Conservation (phyloP, 2,888 invertebrate species). For the Eupithecia pulchellata region DNA sequence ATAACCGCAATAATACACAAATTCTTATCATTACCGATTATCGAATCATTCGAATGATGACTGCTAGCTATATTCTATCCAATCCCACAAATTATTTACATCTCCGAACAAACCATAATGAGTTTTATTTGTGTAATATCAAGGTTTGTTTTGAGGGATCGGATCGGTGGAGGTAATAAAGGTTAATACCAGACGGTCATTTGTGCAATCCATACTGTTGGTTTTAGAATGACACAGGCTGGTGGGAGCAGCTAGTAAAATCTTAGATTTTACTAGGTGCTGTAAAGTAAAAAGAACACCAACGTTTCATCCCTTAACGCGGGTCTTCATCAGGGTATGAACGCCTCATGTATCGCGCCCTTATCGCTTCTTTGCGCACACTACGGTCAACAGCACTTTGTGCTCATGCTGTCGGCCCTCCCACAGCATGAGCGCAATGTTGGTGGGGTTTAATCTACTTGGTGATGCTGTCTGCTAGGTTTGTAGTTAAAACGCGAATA, state of each 20-base stretch:
- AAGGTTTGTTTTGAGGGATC: constrained; percentile 44
- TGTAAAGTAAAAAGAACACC: too few relatives aligned
- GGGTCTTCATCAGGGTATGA: too few relatives aligned
- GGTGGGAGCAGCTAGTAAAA: constrained; percentile 13
- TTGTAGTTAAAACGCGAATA: too few relatives aligned
- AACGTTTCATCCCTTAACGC: too few relatives aligned
- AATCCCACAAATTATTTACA: constrained; percentile 55
- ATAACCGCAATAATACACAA: constrained; percentile 49
- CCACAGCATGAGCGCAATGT: too few relatives aligned
- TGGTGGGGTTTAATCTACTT: too few relatives aligned
- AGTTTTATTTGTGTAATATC: constrained; percentile 41
- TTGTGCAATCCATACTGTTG: constrained; percentile 80
- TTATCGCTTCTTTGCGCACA: too few relatives aligned
- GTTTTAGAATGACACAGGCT: constrained; percentile 61
- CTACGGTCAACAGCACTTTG: too few relatives aligned
- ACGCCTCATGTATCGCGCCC: too few relatives aligned
- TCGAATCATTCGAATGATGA: constrained; percentile 72
- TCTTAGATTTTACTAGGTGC: too few relatives aligned
- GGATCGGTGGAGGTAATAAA: constrained; percentile 67
- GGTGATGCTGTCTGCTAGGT: too few relatives aligned
- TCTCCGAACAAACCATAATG: constrained; percentile 41
- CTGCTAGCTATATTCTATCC: constrained; percentile 59
- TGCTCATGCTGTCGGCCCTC: too few relatives aligned
- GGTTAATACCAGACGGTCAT: constrained; percentile 77
- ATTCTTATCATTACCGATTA: constrained; percentile 71